Base-by-base conservation (phyloP, 92 coral and sea anemone species). In the Blastomussa wellsi region DNA sequence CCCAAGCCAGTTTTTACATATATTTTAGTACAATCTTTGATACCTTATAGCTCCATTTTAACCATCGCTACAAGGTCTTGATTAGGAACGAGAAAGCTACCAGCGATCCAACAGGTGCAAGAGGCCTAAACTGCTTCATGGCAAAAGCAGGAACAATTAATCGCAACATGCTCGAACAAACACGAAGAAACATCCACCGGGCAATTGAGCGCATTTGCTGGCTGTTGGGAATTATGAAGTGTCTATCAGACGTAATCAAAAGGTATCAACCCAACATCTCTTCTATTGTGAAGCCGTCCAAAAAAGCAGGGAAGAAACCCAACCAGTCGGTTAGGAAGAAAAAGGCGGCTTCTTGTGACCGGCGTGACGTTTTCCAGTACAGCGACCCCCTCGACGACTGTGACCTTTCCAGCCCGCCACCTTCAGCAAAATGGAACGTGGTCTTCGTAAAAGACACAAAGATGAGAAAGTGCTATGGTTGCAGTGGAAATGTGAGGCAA, bases 381-480 rank as follows among this genome's bases (percentile, higher is more conserved):
- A 59, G 66, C 9, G 66, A 59, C 20, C 66, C 31, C 64, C 13
- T 59, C n/a, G 66, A 59, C 31, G 77, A 39, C 28, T 24, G 47
- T 20, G 38, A 39, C 39, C 41, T 20, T 13, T 70, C 75, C 75
- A 70, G 1, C 60, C n/a, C 28, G 0, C 28, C 64, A 7, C 64
- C 64, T 57, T 20, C 44, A 16, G 76, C 15, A 4, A 22, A 71
- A 22, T 71, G 49, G 44, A 36, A 71, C 44, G 76, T 71, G 26
- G 76, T 83, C 3, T 83, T 84, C 17, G 89, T 89, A 1, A 74
- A 76, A n/a, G 68, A 84, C 66, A 89, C 88, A 3, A 84, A 70
- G 47, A 84, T 84, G 92, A 51, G 33, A 13, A 84, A 78, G 62
- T 89, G 92, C 64, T 89, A 89, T 51, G 92, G 92, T n/a, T 89